phyloP scores from a whole-genome alignment of 2,797 vertebrate genomes.

The Sciurus vulgaris region DNA sequence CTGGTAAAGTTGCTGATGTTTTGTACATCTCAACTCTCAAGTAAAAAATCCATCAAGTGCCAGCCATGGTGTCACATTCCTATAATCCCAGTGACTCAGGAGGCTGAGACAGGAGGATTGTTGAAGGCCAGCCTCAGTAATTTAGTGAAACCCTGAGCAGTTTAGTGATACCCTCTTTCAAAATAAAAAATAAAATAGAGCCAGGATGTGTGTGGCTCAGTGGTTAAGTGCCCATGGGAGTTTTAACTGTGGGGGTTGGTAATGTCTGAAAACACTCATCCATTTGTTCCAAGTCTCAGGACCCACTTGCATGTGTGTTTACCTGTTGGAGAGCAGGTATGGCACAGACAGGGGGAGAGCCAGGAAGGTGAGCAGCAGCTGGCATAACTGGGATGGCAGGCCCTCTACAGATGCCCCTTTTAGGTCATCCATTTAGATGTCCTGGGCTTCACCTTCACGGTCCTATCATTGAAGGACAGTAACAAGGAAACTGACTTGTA shows the following conservation, averaged over 20 bases:
- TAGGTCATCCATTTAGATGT: background rate
- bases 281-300: background rate
- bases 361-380: background rate
- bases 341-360: background rate
- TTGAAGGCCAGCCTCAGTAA: too few relatives aligned
- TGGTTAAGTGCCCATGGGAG: too few relatives aligned
- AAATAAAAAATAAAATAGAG: too few relatives aligned
- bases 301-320: background rate
- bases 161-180: too few relatives aligned
- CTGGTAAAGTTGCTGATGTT: background rate
- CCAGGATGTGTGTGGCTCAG: too few relatives aligned
- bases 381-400: background rate
- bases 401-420: background rate
- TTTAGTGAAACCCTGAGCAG: too few relatives aligned
- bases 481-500: background rate
- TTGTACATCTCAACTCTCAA: background rate
- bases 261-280: background rate
- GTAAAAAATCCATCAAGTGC: background rate
- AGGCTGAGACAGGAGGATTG: too few relatives aligned
- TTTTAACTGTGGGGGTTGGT: background rate
- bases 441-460: background rate
- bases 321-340: background rate
- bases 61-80: too few relatives aligned
- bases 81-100: too few relatives aligned
- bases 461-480: background rate